Evolutionary conservation across 2,797 vertebrate genomes (phyloP), one percentile per base, ranked within the genome.

Genomic region (Holocentrus rufus): DNA sequence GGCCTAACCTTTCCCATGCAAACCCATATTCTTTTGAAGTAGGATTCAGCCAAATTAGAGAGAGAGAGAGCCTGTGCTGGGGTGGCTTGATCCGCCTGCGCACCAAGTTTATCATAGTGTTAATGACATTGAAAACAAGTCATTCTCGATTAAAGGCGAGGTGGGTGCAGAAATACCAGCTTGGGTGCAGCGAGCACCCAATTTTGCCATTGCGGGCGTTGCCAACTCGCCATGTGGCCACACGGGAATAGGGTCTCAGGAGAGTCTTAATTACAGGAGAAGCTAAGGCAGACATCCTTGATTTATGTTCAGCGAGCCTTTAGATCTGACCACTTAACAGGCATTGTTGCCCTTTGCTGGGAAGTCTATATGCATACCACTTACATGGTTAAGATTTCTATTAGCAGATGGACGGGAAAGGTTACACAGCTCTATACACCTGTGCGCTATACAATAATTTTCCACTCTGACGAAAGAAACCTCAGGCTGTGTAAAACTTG

Each of bases 131-230:
- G 80, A 91, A 91, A 91, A 89, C 84, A 90, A 85, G 86, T 89
- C 80, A 60, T 81, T 89, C 84, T 84, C 90, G 91, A 93, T 93
- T 94, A 94, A 89, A 91, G 90, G 83, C 85, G 82, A 90, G 88
- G 86, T 85, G 89, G 88, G 88, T 87, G 92, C 90, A 92, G 88
- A 93, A 92, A 93, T 92, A 91, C 90, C 87, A 90, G 90, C 86
- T 80, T 91, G 88, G 89, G 91, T 90, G 89, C 83, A 89, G 91
- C 59, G 65, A 85, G 84, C 78, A 83, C 83, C 87, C 87, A 87
- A 87, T 91, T 27, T 90, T 89, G 58, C 81, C 90, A 91, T 83
- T 88, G 91, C 87, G 91, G 92, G 86, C 66, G 69, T 77, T 90
- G 91, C 92, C 92, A 93, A 72, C 87, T 85, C 47, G 76, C 81